Percentiles rank a stretch among this genome's conserved stretches.
Conservation (phyloP, 1,140 invertebrate genomes). For the Macrostomum lignano region DNA sequence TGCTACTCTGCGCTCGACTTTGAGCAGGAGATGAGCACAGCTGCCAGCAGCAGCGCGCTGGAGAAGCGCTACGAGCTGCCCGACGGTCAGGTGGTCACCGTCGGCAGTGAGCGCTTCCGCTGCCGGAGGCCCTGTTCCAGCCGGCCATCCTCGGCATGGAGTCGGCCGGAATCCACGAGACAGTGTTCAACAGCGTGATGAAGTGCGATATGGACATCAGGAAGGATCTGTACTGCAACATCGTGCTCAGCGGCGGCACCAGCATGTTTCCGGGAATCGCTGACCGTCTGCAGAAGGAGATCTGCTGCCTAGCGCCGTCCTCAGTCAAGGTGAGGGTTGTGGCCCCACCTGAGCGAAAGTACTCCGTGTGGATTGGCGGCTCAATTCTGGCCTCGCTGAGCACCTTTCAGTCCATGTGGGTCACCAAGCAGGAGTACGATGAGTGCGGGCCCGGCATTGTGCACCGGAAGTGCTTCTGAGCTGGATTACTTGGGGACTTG, state of each 20-base stretch:
- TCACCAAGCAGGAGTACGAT: conserved; percentile 66
- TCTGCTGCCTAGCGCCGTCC: conserved; percentile 40
- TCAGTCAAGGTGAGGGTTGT: conserved; percentile 56
- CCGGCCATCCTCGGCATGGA: conserved; percentile 49
- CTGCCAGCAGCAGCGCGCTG: background rate
- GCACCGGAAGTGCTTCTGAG: conserved; percentile 78
- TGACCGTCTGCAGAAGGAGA: conserved; percentile 46
- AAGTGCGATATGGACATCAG: conserved; percentile 43
- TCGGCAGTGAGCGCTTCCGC: conserved; percentile 83
- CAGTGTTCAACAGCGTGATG: conserved; percentile 65
- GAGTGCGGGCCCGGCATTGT: conserved; percentile 62
- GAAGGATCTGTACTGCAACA: conserved; percentile 70
- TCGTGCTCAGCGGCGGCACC: conserved; percentile 67
- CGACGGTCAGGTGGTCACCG: conserved; percentile 80
- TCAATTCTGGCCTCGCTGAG: conserved; percentile 26
- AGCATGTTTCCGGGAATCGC: conserved; percentile 78
- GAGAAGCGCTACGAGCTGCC: conserved; percentile 49
- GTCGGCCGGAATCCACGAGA: conserved; percentile 26
- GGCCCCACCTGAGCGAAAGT: conserved; percentile 57
- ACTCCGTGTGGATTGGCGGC: conserved; percentile 30
- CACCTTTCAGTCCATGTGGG: conserved; percentile 35
- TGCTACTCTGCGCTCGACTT: conserved; percentile 6
- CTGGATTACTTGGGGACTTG: too few relatives aligned
- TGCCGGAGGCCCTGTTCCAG: conserved; percentile 85
- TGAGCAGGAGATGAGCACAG: conserved; percentile 3